Evolutionary conservation across 2,888 invertebrate genomes (phyloP).

Genomic region (Anorthoa munda): DNA sequence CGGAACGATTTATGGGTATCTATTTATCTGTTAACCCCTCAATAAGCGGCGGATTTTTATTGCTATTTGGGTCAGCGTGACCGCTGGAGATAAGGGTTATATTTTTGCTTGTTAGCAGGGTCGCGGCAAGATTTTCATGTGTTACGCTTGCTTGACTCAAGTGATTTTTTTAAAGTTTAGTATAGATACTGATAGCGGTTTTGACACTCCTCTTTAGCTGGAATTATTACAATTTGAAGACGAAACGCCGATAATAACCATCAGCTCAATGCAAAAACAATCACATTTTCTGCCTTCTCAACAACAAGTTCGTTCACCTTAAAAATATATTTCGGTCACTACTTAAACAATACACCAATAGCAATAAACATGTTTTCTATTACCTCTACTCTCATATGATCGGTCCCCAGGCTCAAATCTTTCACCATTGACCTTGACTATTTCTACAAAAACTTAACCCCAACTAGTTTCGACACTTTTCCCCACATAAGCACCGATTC

Average conservation of each 20-base stretch:
- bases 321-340: background rate
- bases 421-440: constrained; percentile 3
- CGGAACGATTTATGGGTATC: constrained; percentile 64
- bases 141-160: background rate
- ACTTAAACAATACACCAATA: background rate
- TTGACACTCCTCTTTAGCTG: background rate
- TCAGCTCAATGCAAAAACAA: too few relatives aligned
- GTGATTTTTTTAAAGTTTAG: background rate
- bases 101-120: constrained; percentile 21
- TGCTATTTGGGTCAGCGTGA: constrained; percentile 57
- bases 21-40: constrained; percentile 67
- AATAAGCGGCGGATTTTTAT: constrained; percentile 61
- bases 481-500: constrained; percentile 35
- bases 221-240: background rate
- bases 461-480: constrained; percentile 10
- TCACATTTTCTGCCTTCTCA: background rate
- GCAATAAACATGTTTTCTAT: background rate
- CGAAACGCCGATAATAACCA: background rate
- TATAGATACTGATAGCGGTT: background rate
- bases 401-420: background rate
- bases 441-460: constrained; percentile 28
- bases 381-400: background rate
- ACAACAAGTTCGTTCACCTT: background rate
- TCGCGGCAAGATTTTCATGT: background rate
- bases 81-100: constrained; percentile 36